Evolutionary conservation across 1,140 invertebrate genomes (phyloP).

Genomic region (Nasonia longicornis): DNA sequence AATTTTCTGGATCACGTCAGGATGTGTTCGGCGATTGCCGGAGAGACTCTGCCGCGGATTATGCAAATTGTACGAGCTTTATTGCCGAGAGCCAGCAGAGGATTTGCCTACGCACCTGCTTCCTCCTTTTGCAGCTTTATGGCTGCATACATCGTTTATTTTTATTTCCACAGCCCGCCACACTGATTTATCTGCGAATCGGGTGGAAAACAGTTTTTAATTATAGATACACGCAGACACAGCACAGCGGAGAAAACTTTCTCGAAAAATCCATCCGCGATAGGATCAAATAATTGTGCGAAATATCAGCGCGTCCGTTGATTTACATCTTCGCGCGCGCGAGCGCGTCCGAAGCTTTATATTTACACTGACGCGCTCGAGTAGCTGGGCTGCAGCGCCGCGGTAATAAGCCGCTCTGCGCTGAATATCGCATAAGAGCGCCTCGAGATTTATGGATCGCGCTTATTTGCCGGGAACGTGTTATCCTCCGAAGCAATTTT

Average conservation of each 20-base stretch:
- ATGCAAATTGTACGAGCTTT: constrained; percentile 33
- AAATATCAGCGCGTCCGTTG: background rate
- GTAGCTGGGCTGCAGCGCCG: background rate
- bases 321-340: constrained; percentile 14
- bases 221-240: too few relatives aligned
- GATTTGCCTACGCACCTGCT: background rate
- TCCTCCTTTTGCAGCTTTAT: background rate
- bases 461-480: constrained; percentile 29
- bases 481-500: constrained; percentile 31
- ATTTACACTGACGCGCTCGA: constrained; percentile 2
- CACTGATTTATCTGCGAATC: too few relatives aligned
- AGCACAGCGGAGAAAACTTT: background rate
- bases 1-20: constrained; percentile 57
- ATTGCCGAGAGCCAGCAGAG: background rate
- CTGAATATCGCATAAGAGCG: constrained; percentile 26
- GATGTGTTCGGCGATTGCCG: constrained; percentile 46
- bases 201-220: too few relatives aligned
- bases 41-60: constrained; percentile 10
- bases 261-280: background rate
- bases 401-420: background rate
- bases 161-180: too few relatives aligned
- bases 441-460: constrained; percentile 35
- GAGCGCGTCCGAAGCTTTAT: background rate
- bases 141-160: background rate
- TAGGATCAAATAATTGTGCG: background rate